These are phyloP conservation scores for Acrobasis repandana DNA, from an alignment of 2,888 invertebrate genomes.

Conservation along the genomic window DNA sequence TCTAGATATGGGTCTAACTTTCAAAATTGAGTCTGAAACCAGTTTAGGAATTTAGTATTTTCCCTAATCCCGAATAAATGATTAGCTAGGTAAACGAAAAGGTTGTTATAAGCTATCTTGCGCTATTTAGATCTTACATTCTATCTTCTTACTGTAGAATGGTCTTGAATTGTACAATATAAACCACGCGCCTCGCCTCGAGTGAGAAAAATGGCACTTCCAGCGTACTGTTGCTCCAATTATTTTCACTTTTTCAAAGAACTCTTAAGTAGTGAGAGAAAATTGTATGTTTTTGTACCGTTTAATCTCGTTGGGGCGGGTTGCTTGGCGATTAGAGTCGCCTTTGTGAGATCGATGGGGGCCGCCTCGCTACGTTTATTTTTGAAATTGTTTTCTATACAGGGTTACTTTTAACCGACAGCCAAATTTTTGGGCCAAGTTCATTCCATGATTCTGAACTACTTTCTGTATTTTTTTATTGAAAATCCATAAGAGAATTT, in stretches of 20 bases:
- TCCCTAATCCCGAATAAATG: too few relatives aligned
- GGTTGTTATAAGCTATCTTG: too few relatives aligned
- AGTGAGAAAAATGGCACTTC: conserved; percentile 11
- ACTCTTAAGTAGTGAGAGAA: conserved; percentile 30
- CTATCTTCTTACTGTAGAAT: neutral
- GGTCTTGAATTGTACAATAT: conserved; percentile 1
- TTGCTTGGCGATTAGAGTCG: conserved; percentile 62
- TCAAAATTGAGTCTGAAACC: too few relatives aligned
- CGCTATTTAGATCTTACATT: too few relatives aligned
- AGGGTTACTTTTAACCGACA: too few relatives aligned
- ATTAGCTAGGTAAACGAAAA: too few relatives aligned
- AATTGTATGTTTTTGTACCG: conserved; percentile 49
- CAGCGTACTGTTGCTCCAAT: conserved; percentile 24
- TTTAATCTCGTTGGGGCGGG: conserved; percentile 55
- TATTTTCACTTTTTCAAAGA: conserved; percentile 19
- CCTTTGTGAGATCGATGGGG: conserved; percentile 52
- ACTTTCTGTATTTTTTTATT: too few relatives aligned
- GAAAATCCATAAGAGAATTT: too few relatives aligned
- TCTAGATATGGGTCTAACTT: neutral
- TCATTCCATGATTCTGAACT: too few relatives aligned
- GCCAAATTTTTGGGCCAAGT: too few relatives aligned
- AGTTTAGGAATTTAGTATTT: too few relatives aligned
- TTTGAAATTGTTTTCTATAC: conserved; percentile 11
- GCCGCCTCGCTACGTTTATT: conserved; percentile 34
- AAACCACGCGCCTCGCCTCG: neutral